Evolutionary conservation across 1,140 invertebrate species (phyloP).

Genomic region (Drosophila littoralis): DNA sequence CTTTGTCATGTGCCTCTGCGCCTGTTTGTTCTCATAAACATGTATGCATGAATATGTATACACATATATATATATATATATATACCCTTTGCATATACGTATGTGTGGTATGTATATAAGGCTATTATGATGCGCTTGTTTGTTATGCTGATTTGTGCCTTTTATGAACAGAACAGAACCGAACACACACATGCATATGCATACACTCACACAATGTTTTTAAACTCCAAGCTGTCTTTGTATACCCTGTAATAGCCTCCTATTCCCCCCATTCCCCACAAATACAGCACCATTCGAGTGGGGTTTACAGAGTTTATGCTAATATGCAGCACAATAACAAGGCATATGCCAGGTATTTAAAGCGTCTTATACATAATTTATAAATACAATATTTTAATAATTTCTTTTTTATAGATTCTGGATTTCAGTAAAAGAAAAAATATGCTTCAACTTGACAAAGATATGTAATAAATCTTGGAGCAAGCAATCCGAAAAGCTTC

Average conservation of each 20-base stretch:
- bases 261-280: neutral
- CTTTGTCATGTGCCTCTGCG: constrained; percentile 56
- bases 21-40: constrained; percentile 49
- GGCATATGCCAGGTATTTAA: neutral
- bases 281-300: neutral
- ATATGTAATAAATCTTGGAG: no score
- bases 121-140: constrained; percentile 60
- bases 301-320: constrained; percentile 17
- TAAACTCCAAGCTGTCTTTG: constrained; percentile 6
- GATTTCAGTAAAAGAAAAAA: no score
- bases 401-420: neutral
- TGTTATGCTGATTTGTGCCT: constrained; percentile 70
- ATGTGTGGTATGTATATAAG: constrained; percentile 29
- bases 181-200: constrained; percentile 1
- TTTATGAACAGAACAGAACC: constrained; percentile 46
- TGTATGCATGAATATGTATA: constrained; percentile 23
- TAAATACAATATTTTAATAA: neutral
- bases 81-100: constrained; percentile 27
- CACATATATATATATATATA: constrained; percentile 11
- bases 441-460: no score
- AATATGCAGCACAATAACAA: constrained; percentile 9
- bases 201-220: neutral
- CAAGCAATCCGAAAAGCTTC: no score
- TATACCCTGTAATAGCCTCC: constrained; percentile 22
- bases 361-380: constrained; percentile 9